Conservation (phyloP, 2,888 invertebrate genomes). For the Scrobipalpa costella region DNA sequence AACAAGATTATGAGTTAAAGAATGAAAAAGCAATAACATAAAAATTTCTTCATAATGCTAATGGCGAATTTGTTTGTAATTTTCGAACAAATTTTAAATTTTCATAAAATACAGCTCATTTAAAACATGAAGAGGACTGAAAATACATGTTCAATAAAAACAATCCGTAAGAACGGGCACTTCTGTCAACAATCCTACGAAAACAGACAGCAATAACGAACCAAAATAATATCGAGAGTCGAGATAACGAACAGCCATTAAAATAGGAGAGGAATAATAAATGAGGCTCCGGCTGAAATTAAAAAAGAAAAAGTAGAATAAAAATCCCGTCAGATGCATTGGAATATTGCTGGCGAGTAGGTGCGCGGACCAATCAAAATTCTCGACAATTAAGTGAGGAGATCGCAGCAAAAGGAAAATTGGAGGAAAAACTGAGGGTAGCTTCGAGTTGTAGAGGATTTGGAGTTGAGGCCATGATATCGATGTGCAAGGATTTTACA, state of each 20-base stretch:
- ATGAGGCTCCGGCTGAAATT: constrained; percentile 63
- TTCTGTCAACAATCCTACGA: constrained; percentile 54
- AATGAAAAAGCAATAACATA: neutral
- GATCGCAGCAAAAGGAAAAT: constrained; percentile 79
- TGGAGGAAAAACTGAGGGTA: constrained; percentile 78
- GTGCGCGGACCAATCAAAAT: constrained; percentile 75
- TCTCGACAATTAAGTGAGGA: constrained; percentile 80
- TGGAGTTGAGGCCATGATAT: constrained; percentile 35
- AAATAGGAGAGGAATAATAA: constrained; percentile 79
- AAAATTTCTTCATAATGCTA: neutral
- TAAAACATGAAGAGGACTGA: constrained; percentile 10
- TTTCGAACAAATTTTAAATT: no score
- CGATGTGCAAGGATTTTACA: neutral
- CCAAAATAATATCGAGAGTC: constrained; percentile 69
- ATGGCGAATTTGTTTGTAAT: no score
- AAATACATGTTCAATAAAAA: constrained; percentile 48
- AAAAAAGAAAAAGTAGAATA: constrained; percentile 48
- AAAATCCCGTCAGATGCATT: constrained; percentile 70
- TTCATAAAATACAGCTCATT: neutral
- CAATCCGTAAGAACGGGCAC: constrained; percentile 42
- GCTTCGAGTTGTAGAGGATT: constrained; percentile 50
- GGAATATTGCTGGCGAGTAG: constrained; percentile 71
- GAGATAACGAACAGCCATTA: constrained; percentile 77
- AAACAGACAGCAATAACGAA: constrained; percentile 65
- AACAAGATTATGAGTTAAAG: neutral